Evolutionary conservation across 1,140 invertebrate genomes (phyloP), one percentile per base, ranked within the genome.

Genomic region (Trichonephila inaurata): DNA sequence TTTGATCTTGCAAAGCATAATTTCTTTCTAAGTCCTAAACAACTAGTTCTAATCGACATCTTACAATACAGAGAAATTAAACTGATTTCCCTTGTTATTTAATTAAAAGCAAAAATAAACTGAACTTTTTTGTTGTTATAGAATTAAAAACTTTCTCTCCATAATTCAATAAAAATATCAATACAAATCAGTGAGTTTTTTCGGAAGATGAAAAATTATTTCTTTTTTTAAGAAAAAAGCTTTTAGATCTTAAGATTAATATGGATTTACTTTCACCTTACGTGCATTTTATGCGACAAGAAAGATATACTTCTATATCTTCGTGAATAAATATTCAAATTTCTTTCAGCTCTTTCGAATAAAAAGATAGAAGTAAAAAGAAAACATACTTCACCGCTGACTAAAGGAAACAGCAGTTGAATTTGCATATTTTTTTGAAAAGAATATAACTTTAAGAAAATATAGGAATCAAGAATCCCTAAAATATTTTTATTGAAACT

Each of bases 361-460:
- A 60, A 85, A 24, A 85, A 85, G 28, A 24, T 7, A 12, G 51
- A 12, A 51, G 51, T 3, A 51, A 85, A 85, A 85, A 60, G 16
- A 19, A 14, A 77, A 28, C 33, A 24, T 24, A 61, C 58, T 58
- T 61, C 58, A n/a, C 24, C 28, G 24, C 51, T 18, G 51, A 60
- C 44, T 61, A 61, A 85, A 85, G 58, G 83, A 85, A 85, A 85
- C 83, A 85, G 83, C 83, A 28, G 83, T 58, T 24, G 83, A 85
- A 85, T 85, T 85, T 85, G 83, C 83, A 85, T 85, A 85, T 85
- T 85, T 85, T n/a, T 61, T 85, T 60, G 51, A 85, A 85, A 85
- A 85, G 83, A 28, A 18, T 21, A 19, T 58, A 28, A 85, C 83
- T 85, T 81, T 33, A n/a, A n/a, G 58, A 85, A 85, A 85, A 51